Evolutionary conservation across 35 echinoderm and acorn worm species (phyloP).

Genomic region (Amphiura filiformis): DNA sequence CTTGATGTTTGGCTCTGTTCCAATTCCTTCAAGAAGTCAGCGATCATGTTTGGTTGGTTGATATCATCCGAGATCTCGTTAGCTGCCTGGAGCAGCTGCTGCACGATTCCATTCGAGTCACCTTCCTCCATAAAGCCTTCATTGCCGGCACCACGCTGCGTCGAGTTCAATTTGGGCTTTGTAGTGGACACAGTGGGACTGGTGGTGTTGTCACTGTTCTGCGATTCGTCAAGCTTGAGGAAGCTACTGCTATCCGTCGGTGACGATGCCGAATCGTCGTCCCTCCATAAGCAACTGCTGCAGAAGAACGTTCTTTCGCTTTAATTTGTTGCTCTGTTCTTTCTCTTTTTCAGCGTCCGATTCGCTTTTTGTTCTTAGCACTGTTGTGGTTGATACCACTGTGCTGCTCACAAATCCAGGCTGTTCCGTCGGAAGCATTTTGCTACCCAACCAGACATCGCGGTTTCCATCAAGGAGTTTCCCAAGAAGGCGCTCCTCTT

Average conservation of each 20-base stretch:
- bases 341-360: slow-evolving; percentile 24
- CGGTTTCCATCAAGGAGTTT: slow-evolving; percentile 75
- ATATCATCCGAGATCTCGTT: slow-evolving; percentile 34
- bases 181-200: slow-evolving; percentile 85
- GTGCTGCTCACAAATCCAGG: slow-evolving; percentile 80
- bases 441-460: slow-evolving; percentile 56
- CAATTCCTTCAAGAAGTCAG: slow-evolving; percentile 80
- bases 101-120: slow-evolving; percentile 53
- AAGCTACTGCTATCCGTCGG: slow-evolving; percentile 26
- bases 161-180: slow-evolving; percentile 43
- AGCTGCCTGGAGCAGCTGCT: slow-evolving; percentile 67
- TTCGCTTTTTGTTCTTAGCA: slow-evolving; percentile 48
- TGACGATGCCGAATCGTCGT: slow-evolving; percentile 23
- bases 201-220: slow-evolving; percentile 72
- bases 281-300: slow-evolving; percentile 85
- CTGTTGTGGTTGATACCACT: slow-evolving; percentile 79
- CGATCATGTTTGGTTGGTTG: slow-evolving; percentile 68
- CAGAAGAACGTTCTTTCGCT: slow-evolving; percentile 78
- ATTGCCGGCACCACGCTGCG: background rate
- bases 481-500: slow-evolving; percentile 41
- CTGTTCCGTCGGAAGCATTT: slow-evolving; percentile 75
- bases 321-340: slow-evolving; percentile 29
- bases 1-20: slow-evolving; percentile 20
- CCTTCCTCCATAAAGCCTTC: slow-evolving; percentile 28
- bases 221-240: slow-evolving; percentile 19